phyloP scores from a whole-genome alignment of 1,140 invertebrate species.

The Episyrphus balteatus region DNA sequence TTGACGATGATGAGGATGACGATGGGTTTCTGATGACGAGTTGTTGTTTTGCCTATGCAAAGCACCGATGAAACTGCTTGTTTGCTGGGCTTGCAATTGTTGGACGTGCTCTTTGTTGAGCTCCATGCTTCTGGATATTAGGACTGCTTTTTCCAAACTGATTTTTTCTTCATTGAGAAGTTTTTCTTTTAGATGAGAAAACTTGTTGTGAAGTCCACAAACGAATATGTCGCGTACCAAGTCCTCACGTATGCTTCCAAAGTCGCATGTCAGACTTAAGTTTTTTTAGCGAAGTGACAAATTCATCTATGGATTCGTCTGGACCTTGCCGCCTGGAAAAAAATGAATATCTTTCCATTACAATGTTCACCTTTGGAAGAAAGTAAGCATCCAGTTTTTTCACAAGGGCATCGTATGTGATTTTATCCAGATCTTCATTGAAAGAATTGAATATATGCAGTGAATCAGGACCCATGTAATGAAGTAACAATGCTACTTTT shows the following conservation, averaged over 20 bases:
- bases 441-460: constrained; percentile 15
- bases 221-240: constrained; percentile 12
- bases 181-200: constrained; percentile 1
- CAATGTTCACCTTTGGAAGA: constrained; percentile 13
- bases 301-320: constrained; percentile 13
- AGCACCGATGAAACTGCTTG: no score
- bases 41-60: no score
- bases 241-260: constrained; percentile 10
- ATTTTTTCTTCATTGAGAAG: constrained; percentile 4
- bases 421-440: constrained; percentile 1
- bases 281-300: constrained; percentile 13
- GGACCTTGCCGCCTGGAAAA: constrained; percentile 14
- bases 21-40: no score
- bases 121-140: constrained; percentile 2
- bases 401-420: constrained; percentile 5
- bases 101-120: neutral
- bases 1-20: no score
- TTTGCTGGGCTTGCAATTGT: neutral
- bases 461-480: constrained; percentile 12
- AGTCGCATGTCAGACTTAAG: constrained; percentile 14
- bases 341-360: constrained; percentile 17
- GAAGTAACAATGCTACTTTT: constrained; percentile 15
- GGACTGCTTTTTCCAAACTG: constrained; percentile 1
- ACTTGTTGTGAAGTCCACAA: constrained; percentile 6
- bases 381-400: constrained; percentile 12